Base-by-base conservation (phyloP, 2,113 vertebrate species). In the Laticauda colubrina region DNA sequence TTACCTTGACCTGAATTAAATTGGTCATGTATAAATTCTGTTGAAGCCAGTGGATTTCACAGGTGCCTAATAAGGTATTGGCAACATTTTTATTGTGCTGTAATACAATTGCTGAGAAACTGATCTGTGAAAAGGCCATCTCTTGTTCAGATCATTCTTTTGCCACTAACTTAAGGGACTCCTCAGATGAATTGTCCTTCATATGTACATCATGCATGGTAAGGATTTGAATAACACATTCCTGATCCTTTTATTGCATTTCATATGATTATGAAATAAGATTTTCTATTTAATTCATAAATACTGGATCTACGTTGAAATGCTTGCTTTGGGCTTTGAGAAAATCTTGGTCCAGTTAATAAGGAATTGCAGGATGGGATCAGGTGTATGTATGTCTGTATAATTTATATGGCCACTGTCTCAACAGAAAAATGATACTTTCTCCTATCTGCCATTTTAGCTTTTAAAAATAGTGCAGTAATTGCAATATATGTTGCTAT, bases 391-490 rank as follows among this genome's bases (percentile, higher is more conserved):
- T 26, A 24, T 29, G 26, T 64, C 3, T 61, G 6, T 57, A 7
- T 57, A 23, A 23, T 57, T 57, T 57, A 61, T 61, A 26, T 61
- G 59, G 24, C 9, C 24, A 61, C 9, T 61, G 24, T 61, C 59
- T 61, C 24, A 29, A 26, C 24, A 26, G 24, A 26, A 61, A 61
- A 26, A 26, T 59, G 59, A 61, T 2, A 61, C 2, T 34, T n/a
- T 29, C 53, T 45, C 43, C 88, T 5, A 8, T 11, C 39, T 54
- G 21, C 87, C 24, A 21, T 34, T 11, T 5, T 51, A 54, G 10
- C 54, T 89, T 89, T 85, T 39, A 85, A 51, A 89, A 92, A 89
- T 59, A 89, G 54, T 89, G 48, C 51, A 89, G 55, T 53, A 89
- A 86, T 45, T 61, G 9, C 7, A 93, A 43, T 51, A 24, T 34